A percentile compares a stretch with the other conserved stretches of the same genome.
Evolutionary conservation across 2,888 invertebrate species (phyloP).

Genomic region (Agriotes lineatus): DNA sequence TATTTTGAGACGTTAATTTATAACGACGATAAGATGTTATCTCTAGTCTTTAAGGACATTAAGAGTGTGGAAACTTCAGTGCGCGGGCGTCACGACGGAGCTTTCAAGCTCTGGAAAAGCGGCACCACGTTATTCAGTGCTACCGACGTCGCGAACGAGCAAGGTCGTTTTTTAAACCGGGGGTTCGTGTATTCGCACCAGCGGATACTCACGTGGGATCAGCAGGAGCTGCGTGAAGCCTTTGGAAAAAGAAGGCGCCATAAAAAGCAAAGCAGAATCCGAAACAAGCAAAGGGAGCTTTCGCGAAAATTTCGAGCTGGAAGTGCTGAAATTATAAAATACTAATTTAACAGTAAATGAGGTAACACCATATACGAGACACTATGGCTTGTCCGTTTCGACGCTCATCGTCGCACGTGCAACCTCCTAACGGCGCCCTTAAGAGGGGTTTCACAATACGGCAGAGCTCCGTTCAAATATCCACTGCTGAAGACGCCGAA

Average conservation of each 20-base stretch:
- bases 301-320: neutral
- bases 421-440: conserved; percentile 66
- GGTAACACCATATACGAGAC: conserved; percentile 5
- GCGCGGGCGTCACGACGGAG: conserved; percentile 45
- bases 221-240: too few species aligned
- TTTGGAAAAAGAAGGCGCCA: neutral
- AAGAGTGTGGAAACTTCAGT: conserved; percentile 25
- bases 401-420: conserved; percentile 70
- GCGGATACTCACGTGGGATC: conserved; percentile 15
- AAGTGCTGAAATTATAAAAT: neutral
- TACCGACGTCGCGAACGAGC: conserved; percentile 33
- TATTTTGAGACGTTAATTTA: conserved; percentile 16
- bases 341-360: conserved; percentile 14
- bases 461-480: conserved; percentile 76
- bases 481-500: conserved; percentile 72
- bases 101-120: conserved; percentile 42
- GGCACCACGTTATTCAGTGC: conserved; percentile 42
- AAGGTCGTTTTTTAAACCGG: conserved; percentile 30
- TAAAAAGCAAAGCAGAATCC: too few species aligned
- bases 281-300: neutral
- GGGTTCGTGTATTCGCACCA: conserved; percentile 21
- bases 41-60: conserved; percentile 1
- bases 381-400: conserved; percentile 69
- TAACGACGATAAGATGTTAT: conserved; percentile 15
- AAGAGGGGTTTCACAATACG: conserved; percentile 65